Conservation (phyloP, 2,888 invertebrate species). For the Nymphalis polychloros region DNA sequence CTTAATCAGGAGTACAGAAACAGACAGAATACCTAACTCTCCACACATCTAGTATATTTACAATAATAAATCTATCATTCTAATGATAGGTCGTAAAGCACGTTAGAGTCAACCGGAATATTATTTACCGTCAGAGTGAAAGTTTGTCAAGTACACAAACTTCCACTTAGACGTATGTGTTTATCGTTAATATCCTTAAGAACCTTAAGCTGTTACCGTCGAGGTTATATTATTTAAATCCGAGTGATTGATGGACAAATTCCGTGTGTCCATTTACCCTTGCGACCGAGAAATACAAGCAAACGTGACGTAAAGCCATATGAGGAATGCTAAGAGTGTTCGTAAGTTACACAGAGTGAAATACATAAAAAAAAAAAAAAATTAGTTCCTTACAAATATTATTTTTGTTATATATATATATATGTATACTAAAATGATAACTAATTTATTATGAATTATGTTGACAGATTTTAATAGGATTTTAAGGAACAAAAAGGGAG, state of each 20-base stretch:
- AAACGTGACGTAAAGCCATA: background rate
- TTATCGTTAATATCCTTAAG: slow-evolving; percentile 48
- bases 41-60: too few relatives aligned
- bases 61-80: background rate
- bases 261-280: slow-evolving; percentile 49
- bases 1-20: too few relatives aligned
- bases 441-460: too few relatives aligned
- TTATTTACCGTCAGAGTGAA: slow-evolving; percentile 7
- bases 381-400: too few relatives aligned
- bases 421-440: too few relatives aligned
- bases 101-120: background rate
- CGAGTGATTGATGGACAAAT: slow-evolving; percentile 63
- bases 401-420: too few relatives aligned
- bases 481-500: background rate
- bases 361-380: too few relatives aligned
- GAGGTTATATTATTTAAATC: slow-evolving; percentile 54
- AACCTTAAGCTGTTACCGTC: slow-evolving; percentile 50
- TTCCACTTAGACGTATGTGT: slow-evolving; percentile 20
- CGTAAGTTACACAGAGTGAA: slow-evolving; percentile 5
- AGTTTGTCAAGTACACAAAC: slow-evolving; percentile 16
- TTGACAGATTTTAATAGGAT: background rate
- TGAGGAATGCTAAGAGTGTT: background rate
- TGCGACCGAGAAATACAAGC: background rate
- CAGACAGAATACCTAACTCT: too few relatives aligned
- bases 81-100: slow-evolving; percentile 5